Evolutionary conservation across 2,888 invertebrate species (phyloP).

Genomic region (Dryadula phaetusa): DNA sequence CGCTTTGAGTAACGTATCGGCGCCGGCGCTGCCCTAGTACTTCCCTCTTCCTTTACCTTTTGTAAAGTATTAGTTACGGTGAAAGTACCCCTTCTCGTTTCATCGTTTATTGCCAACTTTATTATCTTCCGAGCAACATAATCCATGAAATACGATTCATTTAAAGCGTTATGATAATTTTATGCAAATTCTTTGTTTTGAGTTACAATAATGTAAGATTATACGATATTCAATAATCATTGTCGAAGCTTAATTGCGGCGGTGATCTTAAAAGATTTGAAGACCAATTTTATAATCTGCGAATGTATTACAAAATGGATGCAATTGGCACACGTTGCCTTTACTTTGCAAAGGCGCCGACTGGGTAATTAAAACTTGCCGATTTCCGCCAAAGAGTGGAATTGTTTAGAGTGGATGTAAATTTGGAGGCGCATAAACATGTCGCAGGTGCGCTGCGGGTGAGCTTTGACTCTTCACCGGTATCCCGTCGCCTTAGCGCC

Average conservation of each 20-base stretch:
- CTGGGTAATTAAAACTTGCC: conserved; percentile 70
- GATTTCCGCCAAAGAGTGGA: conserved; percentile 62
- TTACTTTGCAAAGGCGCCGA: conserved; percentile 62
- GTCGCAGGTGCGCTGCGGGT: conserved; percentile 67
- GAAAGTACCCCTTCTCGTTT: conserved; percentile 37
- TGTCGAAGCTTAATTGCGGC: conserved; percentile 59
- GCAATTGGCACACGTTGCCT: conserved; percentile 46
- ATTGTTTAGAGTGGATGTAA: conserved; percentile 61
- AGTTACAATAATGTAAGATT: conserved; percentile 34
- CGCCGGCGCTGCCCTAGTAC: conserved; percentile 55
- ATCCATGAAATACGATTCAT: conserved; percentile 11
- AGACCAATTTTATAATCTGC: conserved; percentile 66
- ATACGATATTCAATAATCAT: conserved; percentile 42
- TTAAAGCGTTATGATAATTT: conserved; percentile 27
- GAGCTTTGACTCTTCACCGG: conserved; percentile 56
- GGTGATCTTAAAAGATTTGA: conserved; percentile 60
- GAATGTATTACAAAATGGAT: conserved; percentile 56
- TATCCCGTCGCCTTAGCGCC: conserved; percentile 37
- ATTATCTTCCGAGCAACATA: conserved; percentile 5
- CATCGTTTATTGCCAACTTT: neutral
- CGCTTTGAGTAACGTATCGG: conserved; percentile 64
- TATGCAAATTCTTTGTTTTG: conserved; percentile 41
- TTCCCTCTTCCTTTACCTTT: conserved; percentile 38
- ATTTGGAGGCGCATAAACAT: conserved; percentile 78
- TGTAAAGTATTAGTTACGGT: conserved; percentile 38